These are phyloP conservation scores for Phataginus tricuspis DNA, from an alignment of 2,797 vertebrate species.

Conservation along the genomic window DNA sequence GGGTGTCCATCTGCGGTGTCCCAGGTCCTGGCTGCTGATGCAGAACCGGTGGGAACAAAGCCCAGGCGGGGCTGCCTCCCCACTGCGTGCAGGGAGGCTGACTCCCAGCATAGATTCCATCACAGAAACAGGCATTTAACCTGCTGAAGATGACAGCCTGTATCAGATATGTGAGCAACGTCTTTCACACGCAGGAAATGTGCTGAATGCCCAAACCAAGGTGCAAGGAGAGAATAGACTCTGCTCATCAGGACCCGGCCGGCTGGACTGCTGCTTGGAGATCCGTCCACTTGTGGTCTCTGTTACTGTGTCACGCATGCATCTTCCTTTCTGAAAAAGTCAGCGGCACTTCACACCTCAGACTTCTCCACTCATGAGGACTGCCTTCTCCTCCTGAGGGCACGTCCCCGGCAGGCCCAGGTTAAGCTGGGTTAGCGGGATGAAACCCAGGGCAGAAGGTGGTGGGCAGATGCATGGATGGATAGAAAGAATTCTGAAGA, in stretches of 20 bases:
- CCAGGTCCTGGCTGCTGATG: no score
- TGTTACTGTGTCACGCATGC: not conserved
- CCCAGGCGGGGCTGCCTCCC: no score
- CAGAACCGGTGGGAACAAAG: no score
- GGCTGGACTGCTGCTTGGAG: not conserved
- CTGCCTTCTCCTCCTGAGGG: not conserved
- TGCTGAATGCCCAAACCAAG: not conserved
- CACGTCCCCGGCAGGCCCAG: rapidly evolving
- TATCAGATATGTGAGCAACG: rapidly evolving
- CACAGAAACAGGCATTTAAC: not conserved
- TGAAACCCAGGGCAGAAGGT: not conserved
- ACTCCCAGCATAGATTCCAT: not conserved
- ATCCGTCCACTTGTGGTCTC: no score
- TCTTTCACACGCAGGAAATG: rapidly evolving
- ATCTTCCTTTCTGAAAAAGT: no score
- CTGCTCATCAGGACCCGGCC: not conserved
- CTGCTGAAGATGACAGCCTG: not conserved
- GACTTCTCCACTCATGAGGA: no score
- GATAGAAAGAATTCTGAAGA: not conserved
- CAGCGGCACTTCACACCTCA: not conserved
- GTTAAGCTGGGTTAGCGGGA: not conserved
- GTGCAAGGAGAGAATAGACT: not conserved
- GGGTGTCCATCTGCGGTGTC: no score
- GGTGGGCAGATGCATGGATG: not conserved
- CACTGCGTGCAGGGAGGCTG: not conserved